Evolutionary conservation across 2,888 invertebrate species (phyloP), one percentile per base, ranked within the genome.

Genomic region (Gari tellinella): DNA sequence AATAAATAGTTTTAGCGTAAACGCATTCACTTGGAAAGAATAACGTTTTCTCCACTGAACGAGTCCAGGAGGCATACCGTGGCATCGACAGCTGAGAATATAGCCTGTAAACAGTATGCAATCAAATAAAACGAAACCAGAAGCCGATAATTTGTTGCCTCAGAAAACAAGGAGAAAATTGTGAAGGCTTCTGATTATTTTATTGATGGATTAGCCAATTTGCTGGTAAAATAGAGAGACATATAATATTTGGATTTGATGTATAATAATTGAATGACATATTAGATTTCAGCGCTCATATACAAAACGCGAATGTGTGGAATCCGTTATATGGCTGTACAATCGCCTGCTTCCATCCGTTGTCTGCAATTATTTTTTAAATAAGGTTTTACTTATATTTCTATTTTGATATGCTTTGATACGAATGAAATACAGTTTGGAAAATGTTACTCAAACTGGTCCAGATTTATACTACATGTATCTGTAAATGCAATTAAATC

Each of bases 151-250:
- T 66, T 72, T 66, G 56, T 56, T 66, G 38, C 26, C 57, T 56
- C 49, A 55, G 63, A 73, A 73, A 73, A 73, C 60, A 73, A 31
- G 37, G 45, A 53, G 40, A 41, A 60, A 58, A 58, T 58, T 66
- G 55, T 45, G 49, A 58, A 67, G 52, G 37, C 31, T 31, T 48
- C n/a, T 48, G 48, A 60, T 63, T 60, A 67, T 67, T 48, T 48
- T 55, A 55, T 48, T 64, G 67, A 68, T 68, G 64, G 60, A 73
- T 58, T 64, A 60, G 55, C 58, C 60, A 68, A 68, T 68, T 69
- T 69, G 74, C 64, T 60, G 68, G 61, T 64, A 62, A 74, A 74
- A 74, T 62, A 74, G 31, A 52, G 68, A 65, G 74, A 69, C 68
- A 69, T 45, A 19, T 57, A 57, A 53, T 56, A 49, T 37, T 52